A percentile compares a stretch with the other conserved stretches of the same genome.
These are phyloP conservation scores for Adrianichthys oophorus DNA, from an alignment of 2,797 vertebrate genomes.

Conservation along the genomic window DNA sequence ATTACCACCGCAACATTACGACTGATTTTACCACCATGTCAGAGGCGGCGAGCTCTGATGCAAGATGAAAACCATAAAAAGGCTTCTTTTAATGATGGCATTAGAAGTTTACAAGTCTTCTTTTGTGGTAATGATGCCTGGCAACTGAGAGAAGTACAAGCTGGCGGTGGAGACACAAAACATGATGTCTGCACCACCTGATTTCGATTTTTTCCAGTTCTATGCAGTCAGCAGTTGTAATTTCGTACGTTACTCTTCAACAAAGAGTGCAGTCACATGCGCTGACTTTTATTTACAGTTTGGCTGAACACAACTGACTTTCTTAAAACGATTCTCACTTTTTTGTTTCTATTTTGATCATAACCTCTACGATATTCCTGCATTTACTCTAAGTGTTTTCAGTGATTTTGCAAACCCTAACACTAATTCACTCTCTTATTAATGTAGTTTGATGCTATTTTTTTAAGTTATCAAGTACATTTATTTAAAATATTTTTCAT, in stretches of 20 bases:
- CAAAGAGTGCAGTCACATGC: not conserved
- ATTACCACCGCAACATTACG: constrained; percentile 52
- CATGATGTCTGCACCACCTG: constrained; percentile 11
- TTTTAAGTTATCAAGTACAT: no score
- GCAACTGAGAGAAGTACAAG: constrained; percentile 29
- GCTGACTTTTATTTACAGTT: not conserved
- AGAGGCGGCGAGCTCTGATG: constrained; percentile 47
- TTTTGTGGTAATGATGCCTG: constrained; percentile 31
- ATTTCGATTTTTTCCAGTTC: not conserved
- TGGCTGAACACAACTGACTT: no score
- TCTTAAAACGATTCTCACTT: no score
- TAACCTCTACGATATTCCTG: no score
- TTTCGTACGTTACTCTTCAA: not conserved
- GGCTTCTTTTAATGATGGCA: constrained; percentile 44
- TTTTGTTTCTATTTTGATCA: no score
- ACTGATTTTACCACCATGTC: constrained; percentile 51
- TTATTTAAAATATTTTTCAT: no score
- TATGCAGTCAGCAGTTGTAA: not conserved
- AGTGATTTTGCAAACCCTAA: no score
- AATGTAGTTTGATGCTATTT: no score
- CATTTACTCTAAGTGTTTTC: no score
- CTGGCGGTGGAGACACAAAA: constrained; percentile 8
- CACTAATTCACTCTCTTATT: no score
- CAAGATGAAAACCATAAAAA: constrained; percentile 51
- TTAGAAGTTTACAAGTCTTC: constrained; percentile 22